Evolutionary conservation across 2,113 vertebrate genomes (phyloP), one percentile per base, ranked within the genome.

Genomic region (Ameiurus melas): DNA sequence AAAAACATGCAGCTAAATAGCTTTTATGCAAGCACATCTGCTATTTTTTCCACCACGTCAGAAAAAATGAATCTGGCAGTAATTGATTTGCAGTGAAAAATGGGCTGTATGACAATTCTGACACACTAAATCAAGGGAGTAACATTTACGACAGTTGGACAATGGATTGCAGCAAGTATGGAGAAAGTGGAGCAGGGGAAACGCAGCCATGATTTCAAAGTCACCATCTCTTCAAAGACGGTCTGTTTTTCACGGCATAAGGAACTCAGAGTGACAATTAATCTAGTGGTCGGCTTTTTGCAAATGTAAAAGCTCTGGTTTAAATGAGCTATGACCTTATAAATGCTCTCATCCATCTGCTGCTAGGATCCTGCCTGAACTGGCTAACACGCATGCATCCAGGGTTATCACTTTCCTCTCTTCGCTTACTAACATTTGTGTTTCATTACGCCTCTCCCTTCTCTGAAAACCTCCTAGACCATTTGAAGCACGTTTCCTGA

Each of bases 251-350:
- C 95, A 96, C 55, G 64, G 90, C 89, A 87, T 27, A 25, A 93
- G 89, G 85, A 91, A 92, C 93, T 93, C 85, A 94, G 93, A 92
- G 89, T 95, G 96, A 96, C 96, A 96, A 94, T 93, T 94, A 91
- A 90, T 94, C 90, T 94, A 95, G 93, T 92, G 94, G 92, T 92
- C 93, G 95, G 93, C 94, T 92, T 96, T 96, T 96, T 93, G 90
- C 95, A 95, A 95, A 97, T 96, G 95, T 96, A 91, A 94, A 96
- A 96, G 94, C 95, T 95, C 96, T 96, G 91, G 93, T 91, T 95
- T 92, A 96, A 96, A 97, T 97, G 93, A 94, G 96, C 96, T 93
- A 92, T 60, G 94, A 97, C 97, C 97, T 97, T 97, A 96, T 97
- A 95, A 96, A 94, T 96, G 94, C 93, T 93, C 95, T 95, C 96